Evolutionary conservation across 37 sponge, comb jelly and placozoan species (phyloP), one percentile per base, ranked within the genome.

Genomic region (Haliclona indistincta): DNA sequence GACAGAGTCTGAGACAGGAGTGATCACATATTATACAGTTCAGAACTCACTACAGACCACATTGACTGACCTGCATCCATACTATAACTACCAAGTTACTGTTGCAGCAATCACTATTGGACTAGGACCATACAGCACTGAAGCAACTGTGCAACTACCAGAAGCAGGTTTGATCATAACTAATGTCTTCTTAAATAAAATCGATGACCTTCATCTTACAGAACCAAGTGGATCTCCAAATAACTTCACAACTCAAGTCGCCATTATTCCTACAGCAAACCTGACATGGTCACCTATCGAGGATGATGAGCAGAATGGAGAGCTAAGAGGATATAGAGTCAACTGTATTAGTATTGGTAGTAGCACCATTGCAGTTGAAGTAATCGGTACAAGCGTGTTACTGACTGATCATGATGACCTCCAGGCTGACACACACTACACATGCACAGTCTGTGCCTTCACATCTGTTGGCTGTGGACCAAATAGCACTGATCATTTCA

Each of bases 161-260:
- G 81, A 80, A 32, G 73, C 37, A 32, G 44, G 82, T 73, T 52
- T 54, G 49, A 43, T 43, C n/a, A 8, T 26, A 44, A 39, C 51
- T 37, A 44, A 25, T 69, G 6, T 69, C 4, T 69, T 38, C 22
- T 43, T n/a, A 5, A 39, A 69, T 8, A 23, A 6, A 2, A 3
- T 28, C 56, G 6, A 3, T 28, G 26, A 2, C 6, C 3, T 3
- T 55, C 26, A 55, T 55, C 26, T 23, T 43, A 22, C 22, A 69
- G 70, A 25, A 6, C 70, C 70, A 10, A 43, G 6, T 39, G 4
- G 4, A 43, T 3, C 70, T 22, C 70, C 49, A 69, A 3, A 6
- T 10, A 22, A 43, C 20, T 43, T 69, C 42, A 23, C 39, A 17
- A 47, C 60, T 58, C 26, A 25, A 20, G 56, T 20, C 76, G 60